Evolutionary conservation across 2,888 invertebrate species (phyloP), one percentile per base, ranked within the genome.

Genomic region (Quadriops clusia): DNA sequence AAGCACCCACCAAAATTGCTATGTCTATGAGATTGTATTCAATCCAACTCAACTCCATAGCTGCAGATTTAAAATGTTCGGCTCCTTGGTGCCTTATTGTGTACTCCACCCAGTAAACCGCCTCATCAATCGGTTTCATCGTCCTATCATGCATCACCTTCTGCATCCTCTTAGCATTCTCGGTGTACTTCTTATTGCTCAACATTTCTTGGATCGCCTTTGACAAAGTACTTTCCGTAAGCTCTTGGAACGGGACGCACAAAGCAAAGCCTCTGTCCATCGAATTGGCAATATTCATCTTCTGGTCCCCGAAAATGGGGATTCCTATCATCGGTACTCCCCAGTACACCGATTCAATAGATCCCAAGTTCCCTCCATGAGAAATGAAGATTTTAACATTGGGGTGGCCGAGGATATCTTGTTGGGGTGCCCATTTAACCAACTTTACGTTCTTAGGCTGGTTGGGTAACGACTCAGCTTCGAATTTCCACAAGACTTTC

Each of bases 401-500:
- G 1, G 36, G 36, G 30, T 44, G 43, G 11, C 44, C 42, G 28
- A 45, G 37, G 18, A 46, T 28, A 23, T 44, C 61, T 32, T 57
- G 50, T 42, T 64, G 64, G 0, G 65, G 63, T 11, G 63, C 43
- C 64, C 64, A 65, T 33, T 58, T 56, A 12, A 38, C 35, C 4
- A 61, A 41, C 40, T 54, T 54, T 0, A 70, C 54, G 39, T 65
- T 64, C 8, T 44, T 34, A 2, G 61, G 58, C 41, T 57, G 46
- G 10, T 48, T 50, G 2, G 53, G 46, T 17, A 60, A 42, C 15
- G 50, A 41, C 2, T 56, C 56, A 2, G 53, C 52, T 37, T 70
- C 70, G 58, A 64, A 70, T 47, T 70, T 70, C 47, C 70, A 56
- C 5, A 71, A 43, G 13, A 71, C 58, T 17, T 51, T 55, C 22